Conservation (phyloP, 92 coral and sea anemone genomes). For the Epizoanthus fatuus region DNA sequence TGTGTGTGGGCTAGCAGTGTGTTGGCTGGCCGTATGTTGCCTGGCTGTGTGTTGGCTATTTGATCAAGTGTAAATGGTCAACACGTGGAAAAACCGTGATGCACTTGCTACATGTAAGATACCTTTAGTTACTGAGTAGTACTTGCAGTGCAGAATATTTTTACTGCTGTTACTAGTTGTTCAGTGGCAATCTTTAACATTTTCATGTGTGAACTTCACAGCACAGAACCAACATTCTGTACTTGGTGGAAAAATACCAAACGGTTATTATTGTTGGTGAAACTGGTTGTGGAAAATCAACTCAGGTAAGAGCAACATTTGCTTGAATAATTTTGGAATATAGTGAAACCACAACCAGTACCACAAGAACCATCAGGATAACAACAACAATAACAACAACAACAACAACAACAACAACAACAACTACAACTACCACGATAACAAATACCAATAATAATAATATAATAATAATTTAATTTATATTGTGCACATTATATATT, state of each 20-base stretch:
- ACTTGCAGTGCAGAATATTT: background rate
- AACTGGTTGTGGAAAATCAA: slow-evolving; percentile 99
- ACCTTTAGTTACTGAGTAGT: background rate
- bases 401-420: no score
- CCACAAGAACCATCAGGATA: background rate
- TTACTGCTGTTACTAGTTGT: background rate
- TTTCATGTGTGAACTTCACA: slow-evolving; percentile 21
- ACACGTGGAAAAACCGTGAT: no score
- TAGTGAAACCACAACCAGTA: background rate
- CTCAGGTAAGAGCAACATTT: slow-evolving; percentile 73
- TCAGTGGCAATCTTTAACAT: background rate
- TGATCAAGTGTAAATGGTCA: no score
- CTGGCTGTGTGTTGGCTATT: no score
- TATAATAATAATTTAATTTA: no score
- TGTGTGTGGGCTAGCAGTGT: no score
- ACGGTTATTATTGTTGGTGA: slow-evolving; percentile 97
- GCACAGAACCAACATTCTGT: slow-evolving; percentile 98
- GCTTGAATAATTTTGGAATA: background rate
- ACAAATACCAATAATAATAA: no score
- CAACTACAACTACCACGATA: no score
- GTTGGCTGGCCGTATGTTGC: no score
- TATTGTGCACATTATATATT: no score
- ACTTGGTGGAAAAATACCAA: slow-evolving; percentile 95
- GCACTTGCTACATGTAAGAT: background rate
- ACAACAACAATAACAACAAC: no score